A percentile compares a stretch with the other conserved stretches of the same genome.
These are phyloP conservation scores for Protaetia brevitarsis DNA, from an alignment of 1,140 invertebrate genomes.

Conservation along the genomic window DNA sequence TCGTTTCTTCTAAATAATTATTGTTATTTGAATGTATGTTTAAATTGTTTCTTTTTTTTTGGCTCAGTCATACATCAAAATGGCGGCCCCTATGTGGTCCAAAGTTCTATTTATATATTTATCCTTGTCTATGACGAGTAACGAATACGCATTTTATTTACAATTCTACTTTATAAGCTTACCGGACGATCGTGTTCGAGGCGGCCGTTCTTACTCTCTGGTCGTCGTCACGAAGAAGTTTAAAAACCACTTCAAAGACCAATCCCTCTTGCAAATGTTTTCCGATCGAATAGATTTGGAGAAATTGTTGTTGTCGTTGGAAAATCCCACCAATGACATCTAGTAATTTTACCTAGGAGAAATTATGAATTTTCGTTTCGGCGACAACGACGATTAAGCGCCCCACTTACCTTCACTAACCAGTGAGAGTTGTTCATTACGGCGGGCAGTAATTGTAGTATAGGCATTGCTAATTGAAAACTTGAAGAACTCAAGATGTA, in stretches of 20 bases:
- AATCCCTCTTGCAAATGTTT: conserved; percentile 59
- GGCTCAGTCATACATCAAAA: too few species aligned
- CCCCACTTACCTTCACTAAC: conserved; percentile 69
- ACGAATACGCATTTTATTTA: too few species aligned
- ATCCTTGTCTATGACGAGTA: too few species aligned
- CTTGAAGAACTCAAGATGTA: conserved; percentile 61
- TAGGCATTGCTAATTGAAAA: conserved; percentile 50
- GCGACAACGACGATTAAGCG: neutral
- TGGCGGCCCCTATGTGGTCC: too few species aligned
- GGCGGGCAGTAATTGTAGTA: conserved; percentile 62
- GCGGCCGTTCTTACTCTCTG: conserved; percentile 72
- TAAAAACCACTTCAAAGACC: conserved; percentile 60
- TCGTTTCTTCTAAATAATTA: too few species aligned
- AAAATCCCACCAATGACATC: conserved; percentile 63
- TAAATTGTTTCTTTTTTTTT: too few species aligned
- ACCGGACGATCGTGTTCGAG: conserved; percentile 67
- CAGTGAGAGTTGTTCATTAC: conserved; percentile 78
- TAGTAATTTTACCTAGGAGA: conserved; percentile 55
- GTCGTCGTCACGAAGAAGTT: conserved; percentile 71
- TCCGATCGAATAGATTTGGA: conserved; percentile 52
- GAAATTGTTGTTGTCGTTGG: conserved; percentile 58
- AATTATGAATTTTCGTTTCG: too few species aligned
- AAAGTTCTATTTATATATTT: too few species aligned
- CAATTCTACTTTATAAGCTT: too few species aligned
- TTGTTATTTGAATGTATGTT: too few species aligned